Conservation (phyloP, 2,888 invertebrate species). For the Drosophila meridionalis region DNA sequence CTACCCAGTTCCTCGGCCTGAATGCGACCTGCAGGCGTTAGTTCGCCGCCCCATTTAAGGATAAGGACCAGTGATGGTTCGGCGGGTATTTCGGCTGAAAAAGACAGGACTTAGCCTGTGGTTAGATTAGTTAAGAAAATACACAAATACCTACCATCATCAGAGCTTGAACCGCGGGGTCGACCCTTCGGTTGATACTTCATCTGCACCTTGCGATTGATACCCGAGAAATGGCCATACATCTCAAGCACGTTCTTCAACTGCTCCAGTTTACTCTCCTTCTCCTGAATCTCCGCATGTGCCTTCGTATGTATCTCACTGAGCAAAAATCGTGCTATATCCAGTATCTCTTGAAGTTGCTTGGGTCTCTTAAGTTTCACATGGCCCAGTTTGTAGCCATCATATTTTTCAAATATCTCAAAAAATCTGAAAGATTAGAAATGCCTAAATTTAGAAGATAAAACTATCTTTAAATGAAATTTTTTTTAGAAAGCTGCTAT, state of each 20-base stretch:
- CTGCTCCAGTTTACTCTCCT: constrained; percentile 98
- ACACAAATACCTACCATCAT: constrained; percentile 90
- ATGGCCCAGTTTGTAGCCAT: constrained; percentile 97
- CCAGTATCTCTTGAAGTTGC: constrained; percentile 98
- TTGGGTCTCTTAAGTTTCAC: constrained; percentile 99
- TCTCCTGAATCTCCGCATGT: constrained; percentile 97
- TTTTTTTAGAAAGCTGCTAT: neutral
- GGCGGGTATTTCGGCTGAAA: constrained; percentile 90
- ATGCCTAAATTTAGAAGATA: neutral
- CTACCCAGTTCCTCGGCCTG: constrained; percentile 99
- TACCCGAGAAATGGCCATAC: constrained; percentile 99
- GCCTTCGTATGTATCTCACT: constrained; percentile 95
- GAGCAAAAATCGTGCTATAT: constrained; percentile 96
- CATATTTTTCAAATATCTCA: constrained; percentile 98
- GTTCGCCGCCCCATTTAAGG: constrained; percentile 99
- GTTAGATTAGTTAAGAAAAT: constrained; percentile 36
- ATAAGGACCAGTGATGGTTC: constrained; percentile 98
- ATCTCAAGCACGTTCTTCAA: constrained; percentile 99
- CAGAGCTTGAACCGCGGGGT: constrained; percentile 95
- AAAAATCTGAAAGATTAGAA: constrained; percentile 90
- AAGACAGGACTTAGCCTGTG: constrained; percentile 51
- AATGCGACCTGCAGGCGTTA: constrained; percentile 98
- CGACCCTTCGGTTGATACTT: constrained; percentile 99
- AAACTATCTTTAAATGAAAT: neutral
- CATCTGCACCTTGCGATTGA: constrained; percentile 99